phyloP scores from a whole-genome alignment of 2,888 invertebrate species.

The Leucophenga maculata region DNA sequence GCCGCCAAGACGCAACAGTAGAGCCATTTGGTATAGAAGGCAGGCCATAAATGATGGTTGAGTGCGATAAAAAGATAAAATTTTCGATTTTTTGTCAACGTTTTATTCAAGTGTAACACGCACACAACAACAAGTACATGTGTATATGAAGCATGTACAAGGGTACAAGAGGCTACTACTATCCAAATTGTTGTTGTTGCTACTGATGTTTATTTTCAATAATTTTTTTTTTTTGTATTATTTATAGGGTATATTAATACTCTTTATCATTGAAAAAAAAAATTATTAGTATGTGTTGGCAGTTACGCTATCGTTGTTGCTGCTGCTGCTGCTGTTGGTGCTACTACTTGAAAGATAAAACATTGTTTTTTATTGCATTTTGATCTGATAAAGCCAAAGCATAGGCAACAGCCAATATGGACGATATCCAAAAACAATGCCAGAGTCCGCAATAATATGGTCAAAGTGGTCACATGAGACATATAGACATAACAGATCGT shows the following conservation, averaged over 20 bases:
- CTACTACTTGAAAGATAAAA: constrained; percentile 70
- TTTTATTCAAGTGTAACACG: constrained; percentile 51
- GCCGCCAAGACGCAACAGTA: too few relatives aligned
- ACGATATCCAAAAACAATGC: constrained; percentile 67
- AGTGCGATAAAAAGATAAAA: constrained; percentile 68
- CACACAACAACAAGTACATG: constrained; percentile 32
- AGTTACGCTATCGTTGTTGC: constrained; percentile 26
- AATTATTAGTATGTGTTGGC: constrained; percentile 38
- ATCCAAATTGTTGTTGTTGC: constrained; percentile 36
- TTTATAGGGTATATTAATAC: constrained; percentile 69
- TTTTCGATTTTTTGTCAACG: constrained; percentile 50
- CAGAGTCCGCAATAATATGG: constrained; percentile 49
- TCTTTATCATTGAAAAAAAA: constrained; percentile 69
- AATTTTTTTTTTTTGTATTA: constrained; percentile 59
- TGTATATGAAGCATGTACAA: background rate
- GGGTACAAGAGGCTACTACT: constrained; percentile 44
- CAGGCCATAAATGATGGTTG: constrained; percentile 67
- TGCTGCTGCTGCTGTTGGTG: constrained; percentile 31
- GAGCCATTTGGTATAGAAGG: constrained; percentile 32
- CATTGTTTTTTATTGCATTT: constrained; percentile 63
- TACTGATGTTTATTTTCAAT: constrained; percentile 55
- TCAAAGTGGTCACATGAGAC: too few relatives aligned
- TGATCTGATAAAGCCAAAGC: constrained; percentile 69
- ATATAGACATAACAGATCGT: background rate
- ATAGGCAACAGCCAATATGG: constrained; percentile 52